phyloP scores from a whole-genome alignment of 2,888 invertebrate species.

The Lamellibrachia columna region DNA sequence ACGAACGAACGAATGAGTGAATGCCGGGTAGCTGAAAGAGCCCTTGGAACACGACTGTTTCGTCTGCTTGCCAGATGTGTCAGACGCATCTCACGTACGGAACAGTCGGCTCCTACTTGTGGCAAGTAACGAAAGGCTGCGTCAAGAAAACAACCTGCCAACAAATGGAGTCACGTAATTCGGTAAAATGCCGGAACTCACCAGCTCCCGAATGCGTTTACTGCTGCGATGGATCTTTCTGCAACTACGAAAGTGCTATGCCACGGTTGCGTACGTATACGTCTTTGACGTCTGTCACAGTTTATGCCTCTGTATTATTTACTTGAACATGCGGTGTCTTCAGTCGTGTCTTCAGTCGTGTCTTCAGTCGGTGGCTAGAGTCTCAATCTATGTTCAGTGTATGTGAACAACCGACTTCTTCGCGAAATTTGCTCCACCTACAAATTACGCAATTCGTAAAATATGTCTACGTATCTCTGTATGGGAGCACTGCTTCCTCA shows the following conservation, averaged over 20 bases:
- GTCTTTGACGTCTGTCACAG: background rate
- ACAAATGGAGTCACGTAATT: background rate
- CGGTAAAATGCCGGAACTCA: background rate
- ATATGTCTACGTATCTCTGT: too few species aligned
- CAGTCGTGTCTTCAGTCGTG: background rate
- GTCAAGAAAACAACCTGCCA: background rate
- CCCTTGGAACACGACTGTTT: background rate
- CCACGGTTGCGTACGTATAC: background rate
- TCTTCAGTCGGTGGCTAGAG: background rate
- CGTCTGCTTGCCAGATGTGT: background rate
- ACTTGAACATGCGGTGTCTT: background rate
- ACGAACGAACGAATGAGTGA: too few species aligned
- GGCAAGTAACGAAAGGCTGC: slow-evolving; percentile 21
- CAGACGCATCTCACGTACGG: slow-evolving; percentile 20
- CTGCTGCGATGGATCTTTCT: slow-evolving; percentile 9
- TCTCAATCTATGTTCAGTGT: too few species aligned
- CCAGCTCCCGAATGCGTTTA: slow-evolving; percentile 22
- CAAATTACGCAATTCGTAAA: too few species aligned
- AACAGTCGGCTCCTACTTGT: background rate
- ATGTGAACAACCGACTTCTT: too few species aligned
- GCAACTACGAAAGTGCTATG: slow-evolving; percentile 20
- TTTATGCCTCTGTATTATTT: background rate
- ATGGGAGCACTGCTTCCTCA: too few species aligned
- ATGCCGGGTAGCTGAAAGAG: too few species aligned
- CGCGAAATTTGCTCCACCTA: too few species aligned